Percentiles rank a stretch among this genome's conserved stretches.
Evolutionary conservation across 2,113 vertebrate species (phyloP).

Genomic region (Pangasianodon gigas): DNA sequence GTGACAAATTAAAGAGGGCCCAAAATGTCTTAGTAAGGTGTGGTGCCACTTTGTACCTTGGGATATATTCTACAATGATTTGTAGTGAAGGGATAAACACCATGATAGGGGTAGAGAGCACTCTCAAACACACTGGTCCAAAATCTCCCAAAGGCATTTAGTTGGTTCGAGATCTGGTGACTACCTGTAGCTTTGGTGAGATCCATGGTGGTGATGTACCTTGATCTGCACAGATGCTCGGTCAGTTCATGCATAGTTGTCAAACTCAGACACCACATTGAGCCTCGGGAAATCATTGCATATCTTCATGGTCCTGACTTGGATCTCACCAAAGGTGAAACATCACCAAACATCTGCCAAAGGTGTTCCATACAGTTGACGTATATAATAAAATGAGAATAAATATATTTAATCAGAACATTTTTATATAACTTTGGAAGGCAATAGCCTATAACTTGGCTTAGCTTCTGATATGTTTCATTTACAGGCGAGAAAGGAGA

Average conservation of each 20-base stretch:
- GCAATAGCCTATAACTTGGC: neutral
- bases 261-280: neutral
- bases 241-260: neutral
- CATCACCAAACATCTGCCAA: neutral
- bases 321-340: neutral
- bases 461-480: neutral
- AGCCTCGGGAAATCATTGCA: neutral
- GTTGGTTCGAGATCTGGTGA: neutral
- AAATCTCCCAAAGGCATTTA: neutral
- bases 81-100: neutral
- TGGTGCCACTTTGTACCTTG: neutral
- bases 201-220: neutral
- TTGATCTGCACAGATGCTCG: neutral
- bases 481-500: slow-evolving; percentile 69
- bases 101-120: neutral
- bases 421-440: neutral
- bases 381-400: neutral
- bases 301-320: neutral
- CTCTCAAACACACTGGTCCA: neutral
- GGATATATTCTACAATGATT: no score
- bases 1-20: neutral
- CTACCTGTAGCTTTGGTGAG: neutral
- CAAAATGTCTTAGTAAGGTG: neutral
- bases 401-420: neutral
- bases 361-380: neutral